phyloP scores from a whole-genome alignment of 2,888 invertebrate species.

The Heteropelma amictum region DNA sequence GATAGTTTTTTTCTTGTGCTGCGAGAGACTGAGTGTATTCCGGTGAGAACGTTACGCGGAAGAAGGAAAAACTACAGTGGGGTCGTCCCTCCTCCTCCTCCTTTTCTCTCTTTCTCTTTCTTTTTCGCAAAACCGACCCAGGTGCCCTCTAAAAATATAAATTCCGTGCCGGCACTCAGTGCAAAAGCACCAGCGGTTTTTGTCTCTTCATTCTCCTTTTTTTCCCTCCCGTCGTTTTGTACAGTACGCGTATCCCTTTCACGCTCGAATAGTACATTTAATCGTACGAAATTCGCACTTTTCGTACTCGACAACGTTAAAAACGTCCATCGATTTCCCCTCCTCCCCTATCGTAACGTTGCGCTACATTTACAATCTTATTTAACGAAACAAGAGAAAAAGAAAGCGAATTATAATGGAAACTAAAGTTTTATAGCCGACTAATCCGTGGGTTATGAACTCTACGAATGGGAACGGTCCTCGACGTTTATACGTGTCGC shows the following conservation, averaged over 20 bases:
- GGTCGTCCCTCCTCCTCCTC: conserved; percentile 48
- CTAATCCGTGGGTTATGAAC: conserved; percentile 18
- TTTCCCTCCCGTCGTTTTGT: conserved; percentile 52
- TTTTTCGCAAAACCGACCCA: conserved; percentile 63
- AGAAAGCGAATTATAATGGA: neutral
- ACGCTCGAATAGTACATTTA: neutral
- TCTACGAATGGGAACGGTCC: conserved; percentile 35
- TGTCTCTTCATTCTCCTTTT: conserved; percentile 17
- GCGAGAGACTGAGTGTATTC: conserved; percentile 4
- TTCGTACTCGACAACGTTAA: conserved; percentile 36
- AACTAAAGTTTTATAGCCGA: no score
- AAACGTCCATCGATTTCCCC: conserved; percentile 44
- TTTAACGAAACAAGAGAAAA: neutral
- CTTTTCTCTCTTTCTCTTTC: conserved; percentile 30
- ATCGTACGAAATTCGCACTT: no score
- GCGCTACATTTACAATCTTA: no score
- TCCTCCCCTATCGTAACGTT: no score
- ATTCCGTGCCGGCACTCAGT: conserved; percentile 70
- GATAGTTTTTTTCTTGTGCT: conserved; percentile 1
- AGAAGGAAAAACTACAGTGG: conserved; percentile 32
- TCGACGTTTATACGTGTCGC: conserved; percentile 11
- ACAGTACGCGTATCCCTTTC: neutral
- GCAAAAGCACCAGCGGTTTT: conserved; percentile 49
- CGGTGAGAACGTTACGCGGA: conserved; percentile 42
- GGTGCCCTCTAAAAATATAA: conserved; percentile 77